These are phyloP conservation scores for Drosophila bocqueti DNA, from an alignment of 1,140 invertebrate species.

Conservation along the genomic window DNA sequence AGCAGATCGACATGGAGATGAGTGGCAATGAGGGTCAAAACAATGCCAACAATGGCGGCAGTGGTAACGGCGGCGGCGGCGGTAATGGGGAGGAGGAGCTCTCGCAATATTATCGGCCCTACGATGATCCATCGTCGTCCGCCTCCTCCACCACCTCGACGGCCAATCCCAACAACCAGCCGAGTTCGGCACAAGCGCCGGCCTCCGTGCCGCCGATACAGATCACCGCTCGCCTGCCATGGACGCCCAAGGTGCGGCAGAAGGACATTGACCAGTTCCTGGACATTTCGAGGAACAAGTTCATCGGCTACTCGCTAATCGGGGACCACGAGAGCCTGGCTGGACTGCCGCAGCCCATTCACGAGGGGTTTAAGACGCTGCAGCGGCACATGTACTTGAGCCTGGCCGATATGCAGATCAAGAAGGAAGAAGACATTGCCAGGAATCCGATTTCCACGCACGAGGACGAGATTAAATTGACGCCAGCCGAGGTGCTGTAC, in stretches of 20 bases:
- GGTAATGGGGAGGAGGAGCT: slow-evolving; percentile 86
- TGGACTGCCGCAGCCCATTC: slow-evolving; percentile 97
- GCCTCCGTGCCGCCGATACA: slow-evolving; percentile 66
- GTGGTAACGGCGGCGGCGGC: slow-evolving; percentile 34
- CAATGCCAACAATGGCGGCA: slow-evolving; percentile 68
- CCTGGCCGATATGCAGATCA: slow-evolving; percentile 92
- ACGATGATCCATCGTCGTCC: slow-evolving; percentile 85
- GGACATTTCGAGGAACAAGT: slow-evolving; percentile 96
- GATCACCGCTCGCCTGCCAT: slow-evolving; percentile 89
- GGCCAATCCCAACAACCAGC: slow-evolving; percentile 82
- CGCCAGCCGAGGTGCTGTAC: slow-evolving; percentile 95
- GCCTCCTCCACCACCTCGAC: slow-evolving; percentile 67
- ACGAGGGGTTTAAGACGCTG: slow-evolving; percentile 96
- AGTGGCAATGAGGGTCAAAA: slow-evolving; percentile 69
- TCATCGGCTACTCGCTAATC: slow-evolving; percentile 96
- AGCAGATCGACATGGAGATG: slow-evolving; percentile 89
- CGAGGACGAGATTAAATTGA: slow-evolving; percentile 90
- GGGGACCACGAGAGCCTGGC: slow-evolving; percentile 94
- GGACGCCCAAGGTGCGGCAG: slow-evolving; percentile 98
- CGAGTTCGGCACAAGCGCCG: slow-evolving; percentile 57
- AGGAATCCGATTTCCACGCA: slow-evolving; percentile 91
- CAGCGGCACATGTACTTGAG: slow-evolving; percentile 95
- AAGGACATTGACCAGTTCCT: slow-evolving; percentile 97
- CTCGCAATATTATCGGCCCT: slow-evolving; percentile 86
- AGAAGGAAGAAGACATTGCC: slow-evolving; percentile 93